These are phyloP conservation scores for Scelioninae gen. 1 DNA, from an alignment of 2,888 invertebrate genomes.

Conservation along the genomic window DNA sequence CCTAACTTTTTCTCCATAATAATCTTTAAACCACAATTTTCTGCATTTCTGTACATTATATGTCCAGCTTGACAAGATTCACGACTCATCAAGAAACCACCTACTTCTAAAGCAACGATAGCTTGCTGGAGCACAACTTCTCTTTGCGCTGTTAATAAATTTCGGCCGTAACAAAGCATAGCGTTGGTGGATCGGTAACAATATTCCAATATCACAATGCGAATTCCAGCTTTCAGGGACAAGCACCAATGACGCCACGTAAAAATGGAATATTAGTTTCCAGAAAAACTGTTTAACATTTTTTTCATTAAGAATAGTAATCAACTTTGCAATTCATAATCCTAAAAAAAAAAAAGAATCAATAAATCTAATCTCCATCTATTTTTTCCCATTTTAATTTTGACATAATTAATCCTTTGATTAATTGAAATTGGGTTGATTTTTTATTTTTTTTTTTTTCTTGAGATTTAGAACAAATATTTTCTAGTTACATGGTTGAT, in stretches of 20 bases:
- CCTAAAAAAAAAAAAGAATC: too few species aligned
- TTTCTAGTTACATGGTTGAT: too few species aligned
- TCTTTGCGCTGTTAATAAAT: constrained; percentile 83
- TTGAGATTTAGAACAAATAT: too few species aligned
- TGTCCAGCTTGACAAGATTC: constrained; percentile 15
- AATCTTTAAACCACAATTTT: constrained; percentile 69
- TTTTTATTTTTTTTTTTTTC: too few species aligned
- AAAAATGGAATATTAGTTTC: constrained; percentile 25
- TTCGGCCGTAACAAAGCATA: constrained; percentile 85
- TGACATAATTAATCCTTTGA: too few species aligned
- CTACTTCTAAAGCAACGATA: constrained; percentile 59
- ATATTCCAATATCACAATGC: constrained; percentile 75
- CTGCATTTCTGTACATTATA: constrained; percentile 34
- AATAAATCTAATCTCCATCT: too few species aligned
- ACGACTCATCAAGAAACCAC: constrained; percentile 78
- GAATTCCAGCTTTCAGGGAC: constrained; percentile 74
- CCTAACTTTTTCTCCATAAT: constrained; percentile 76
- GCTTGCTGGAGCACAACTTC: constrained; percentile 46
- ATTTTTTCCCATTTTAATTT: too few species aligned
- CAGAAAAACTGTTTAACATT: too few species aligned
- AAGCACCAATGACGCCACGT: constrained; percentile 40
- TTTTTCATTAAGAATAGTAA: too few species aligned
- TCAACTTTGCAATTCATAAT: too few species aligned
- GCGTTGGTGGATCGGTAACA: constrained; percentile 83
- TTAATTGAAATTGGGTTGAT: too few species aligned